Conservation (phyloP, 1,140 invertebrate species). For the Elysia chlorotica region DNA sequence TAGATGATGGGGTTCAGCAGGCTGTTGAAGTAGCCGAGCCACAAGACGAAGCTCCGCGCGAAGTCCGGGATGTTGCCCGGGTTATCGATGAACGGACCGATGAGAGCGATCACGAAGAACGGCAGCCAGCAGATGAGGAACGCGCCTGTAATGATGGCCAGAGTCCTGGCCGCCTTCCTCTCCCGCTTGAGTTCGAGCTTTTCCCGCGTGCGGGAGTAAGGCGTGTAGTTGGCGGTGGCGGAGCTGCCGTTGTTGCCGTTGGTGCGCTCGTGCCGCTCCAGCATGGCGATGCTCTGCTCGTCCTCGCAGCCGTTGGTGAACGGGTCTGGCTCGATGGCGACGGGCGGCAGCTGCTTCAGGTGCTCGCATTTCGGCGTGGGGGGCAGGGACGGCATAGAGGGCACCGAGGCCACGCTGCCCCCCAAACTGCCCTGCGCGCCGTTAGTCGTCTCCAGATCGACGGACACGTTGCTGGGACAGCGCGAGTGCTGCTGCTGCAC, state of each 20-base stretch:
- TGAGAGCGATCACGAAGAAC: constrained; percentile 59
- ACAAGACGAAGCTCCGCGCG: constrained; percentile 56
- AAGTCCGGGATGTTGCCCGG: constrained; percentile 49
- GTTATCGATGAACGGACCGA: constrained; percentile 47
- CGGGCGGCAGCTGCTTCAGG: constrained; percentile 12
- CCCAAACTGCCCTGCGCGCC: constrained; percentile 1
- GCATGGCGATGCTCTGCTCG: constrained; percentile 33
- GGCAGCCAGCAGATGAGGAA: constrained; percentile 62
- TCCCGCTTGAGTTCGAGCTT: constrained; percentile 64
- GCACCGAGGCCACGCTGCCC: background rate
- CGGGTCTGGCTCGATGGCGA: constrained; percentile 37
- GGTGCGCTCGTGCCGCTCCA: constrained; percentile 28
- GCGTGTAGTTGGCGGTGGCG: background rate
- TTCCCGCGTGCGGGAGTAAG: constrained; percentile 36
- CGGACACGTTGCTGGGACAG: background rate
- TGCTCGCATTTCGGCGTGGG: background rate
- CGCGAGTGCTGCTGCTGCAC: constrained; percentile 4
- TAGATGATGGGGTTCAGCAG: constrained; percentile 62
- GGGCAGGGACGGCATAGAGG: no score
- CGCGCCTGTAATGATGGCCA: constrained; percentile 63
- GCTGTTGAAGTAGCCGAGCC: constrained; percentile 61
- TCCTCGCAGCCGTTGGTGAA: constrained; percentile 28
- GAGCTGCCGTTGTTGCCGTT: constrained; percentile 12
- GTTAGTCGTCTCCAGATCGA: background rate
- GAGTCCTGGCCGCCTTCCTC: constrained; percentile 63